Evolutionary conservation across 1,140 invertebrate species (phyloP), one percentile per base, ranked within the genome.

Genomic region (Drosophila trapezifrons): DNA sequence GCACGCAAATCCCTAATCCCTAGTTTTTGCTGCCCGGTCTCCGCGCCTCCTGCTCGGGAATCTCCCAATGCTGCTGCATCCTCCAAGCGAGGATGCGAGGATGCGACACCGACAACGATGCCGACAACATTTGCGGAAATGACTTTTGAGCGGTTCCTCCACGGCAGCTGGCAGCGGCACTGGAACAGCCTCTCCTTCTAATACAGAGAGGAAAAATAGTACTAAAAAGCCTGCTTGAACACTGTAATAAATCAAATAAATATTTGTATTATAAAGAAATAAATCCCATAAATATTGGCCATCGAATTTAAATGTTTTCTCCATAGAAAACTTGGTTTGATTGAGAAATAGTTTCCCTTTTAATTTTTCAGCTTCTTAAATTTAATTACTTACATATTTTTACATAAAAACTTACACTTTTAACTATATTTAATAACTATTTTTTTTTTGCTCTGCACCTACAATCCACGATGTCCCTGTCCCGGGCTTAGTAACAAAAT

Each of bases 1-100:
- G 83, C 83, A 87, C 84, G 83, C 83, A 87, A 87, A 87, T 87
- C 83, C 83, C 84, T 89, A 87, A 87, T 87, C 83, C 80, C 65
- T 89, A 87, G 83, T 86, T 86, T 83, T 86, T 86, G 83, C 79
- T 82, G 59, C 65, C 74, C 71, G 69, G 29, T 76, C 75, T 63
- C 62, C 62, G 52, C 57, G 40, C 25, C 37, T 20, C 32, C 45
- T 38, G 55, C 63, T 27, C 63, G 18, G 64, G 43, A 58, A 49
- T 70, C 69, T 29, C 49, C 17, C 17, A 5, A 35, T 52, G 49
- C 29, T n/a, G 22, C 22, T 45, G 43, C 70, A 58, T 73, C 35
- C 66, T 62, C 55, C 32, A 17, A 69, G 60, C 65, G 65, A 66
- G 65, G 65, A 70, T 56, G 70, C 63, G 67, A 71, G 65, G 59